These are phyloP conservation scores for Morelia viridis DNA, from an alignment of 2,797 vertebrate species.

Conservation along the genomic window DNA sequence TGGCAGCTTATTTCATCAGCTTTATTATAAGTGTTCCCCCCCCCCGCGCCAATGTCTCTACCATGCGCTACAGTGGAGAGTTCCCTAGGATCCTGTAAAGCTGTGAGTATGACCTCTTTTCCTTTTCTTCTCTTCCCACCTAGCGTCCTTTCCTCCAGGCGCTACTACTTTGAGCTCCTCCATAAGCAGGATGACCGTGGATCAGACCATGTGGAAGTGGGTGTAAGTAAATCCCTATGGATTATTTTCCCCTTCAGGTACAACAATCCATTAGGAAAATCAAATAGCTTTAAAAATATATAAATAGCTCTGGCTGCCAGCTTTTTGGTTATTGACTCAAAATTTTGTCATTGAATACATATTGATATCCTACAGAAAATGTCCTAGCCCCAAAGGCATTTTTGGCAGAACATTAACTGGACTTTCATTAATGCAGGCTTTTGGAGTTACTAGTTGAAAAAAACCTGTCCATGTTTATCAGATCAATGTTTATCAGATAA, in stretches of 20 bases:
- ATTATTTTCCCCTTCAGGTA: not conserved
- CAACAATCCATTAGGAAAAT: not conserved
- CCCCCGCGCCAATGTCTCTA: not conserved
- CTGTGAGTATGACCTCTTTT: accelerated
- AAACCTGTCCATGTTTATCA: not conserved
- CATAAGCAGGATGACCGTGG: constrained; percentile 97
- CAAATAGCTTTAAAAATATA: not conserved
- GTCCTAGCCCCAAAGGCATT: not conserved
- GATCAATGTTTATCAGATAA: constrained; percentile 1
- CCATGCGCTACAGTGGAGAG: not conserved
- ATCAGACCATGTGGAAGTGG: constrained; percentile 97
- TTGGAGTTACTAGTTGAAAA: not conserved
- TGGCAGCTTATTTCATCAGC: not conserved
- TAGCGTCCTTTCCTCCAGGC: constrained; percentile 79
- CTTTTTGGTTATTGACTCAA: not conserved
- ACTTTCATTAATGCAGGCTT: not conserved
- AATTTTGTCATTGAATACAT: not conserved
- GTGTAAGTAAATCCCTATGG: constrained; percentile 79
- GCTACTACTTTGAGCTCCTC: constrained; percentile 97
- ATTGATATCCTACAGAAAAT: not conserved
- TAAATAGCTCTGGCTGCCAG: not conserved
- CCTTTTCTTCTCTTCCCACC: not conserved
- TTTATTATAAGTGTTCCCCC: not conserved
- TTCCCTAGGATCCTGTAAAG: not conserved
- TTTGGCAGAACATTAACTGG: not conserved